A percentile compares a stretch with the other conserved stretches of the same genome.
phyloP scores from a whole-genome alignment of 2,113 vertebrate species.

The Anhinga rufa region DNA sequence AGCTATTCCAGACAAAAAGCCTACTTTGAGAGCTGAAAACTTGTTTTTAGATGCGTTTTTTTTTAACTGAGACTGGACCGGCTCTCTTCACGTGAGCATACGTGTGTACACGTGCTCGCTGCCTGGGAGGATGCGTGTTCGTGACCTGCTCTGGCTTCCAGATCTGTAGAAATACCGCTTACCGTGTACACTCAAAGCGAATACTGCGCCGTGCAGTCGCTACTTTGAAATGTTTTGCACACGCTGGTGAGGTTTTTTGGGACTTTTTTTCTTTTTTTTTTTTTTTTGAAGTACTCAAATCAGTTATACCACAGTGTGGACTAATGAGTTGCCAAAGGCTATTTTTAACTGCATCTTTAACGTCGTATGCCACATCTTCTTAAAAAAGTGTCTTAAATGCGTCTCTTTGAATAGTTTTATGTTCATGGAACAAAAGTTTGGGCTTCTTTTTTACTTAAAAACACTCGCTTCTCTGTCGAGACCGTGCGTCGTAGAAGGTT shows the following conservation, averaged over 20 bases:
- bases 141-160: background rate
- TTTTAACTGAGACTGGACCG: background rate
- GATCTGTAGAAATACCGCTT: rapidly evolving
- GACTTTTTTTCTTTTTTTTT: too few species aligned
- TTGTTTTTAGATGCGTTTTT: background rate
- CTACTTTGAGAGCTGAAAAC: background rate
- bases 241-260: background rate
- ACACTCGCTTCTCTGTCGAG: background rate
- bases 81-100: background rate
- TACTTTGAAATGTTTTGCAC: constrained; percentile 46
- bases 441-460: background rate
- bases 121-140: background rate
- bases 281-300: background rate
- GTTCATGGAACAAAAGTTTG: background rate
- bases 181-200: background rate
- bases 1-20: background rate
- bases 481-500: background rate
- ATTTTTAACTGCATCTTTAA: background rate
- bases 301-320: background rate
- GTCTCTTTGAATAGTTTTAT: background rate
- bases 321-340: background rate
- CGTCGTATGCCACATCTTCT: background rate
- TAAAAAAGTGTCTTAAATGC: background rate
- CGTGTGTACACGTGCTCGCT: background rate
- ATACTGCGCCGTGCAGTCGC: background rate